phyloP scores from a whole-genome alignment of 2,888 invertebrate genomes.

The Amphimallon solstitiale region DNA sequence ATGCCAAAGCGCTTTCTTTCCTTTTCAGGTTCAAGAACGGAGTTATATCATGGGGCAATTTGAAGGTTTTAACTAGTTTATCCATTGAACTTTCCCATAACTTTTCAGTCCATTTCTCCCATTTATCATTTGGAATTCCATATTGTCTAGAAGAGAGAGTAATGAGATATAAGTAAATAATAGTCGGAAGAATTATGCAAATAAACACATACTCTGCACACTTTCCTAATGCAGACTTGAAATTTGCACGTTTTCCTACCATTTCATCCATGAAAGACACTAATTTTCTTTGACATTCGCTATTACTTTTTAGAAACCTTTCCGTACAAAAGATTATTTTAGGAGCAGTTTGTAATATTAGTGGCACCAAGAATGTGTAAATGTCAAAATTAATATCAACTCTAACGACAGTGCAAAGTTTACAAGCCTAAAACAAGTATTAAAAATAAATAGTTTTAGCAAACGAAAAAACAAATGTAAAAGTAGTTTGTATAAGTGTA shows the following conservation, averaged over 20 bases:
- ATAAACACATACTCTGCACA: constrained; percentile 66
- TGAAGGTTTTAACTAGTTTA: constrained; percentile 79
- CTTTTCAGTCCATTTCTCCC: constrained; percentile 76
- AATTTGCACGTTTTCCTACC: constrained; percentile 69
- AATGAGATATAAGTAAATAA: too few species aligned
- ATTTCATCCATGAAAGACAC: constrained; percentile 78
- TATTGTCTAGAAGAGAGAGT: constrained; percentile 61
- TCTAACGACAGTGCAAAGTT: constrained; percentile 73
- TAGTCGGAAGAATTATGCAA: too few species aligned
- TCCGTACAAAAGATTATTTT: constrained; percentile 81
- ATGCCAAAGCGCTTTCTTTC: constrained; percentile 79
- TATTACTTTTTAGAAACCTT: constrained; percentile 75
- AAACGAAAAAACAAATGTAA: too few species aligned
- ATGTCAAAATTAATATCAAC: constrained; percentile 75
- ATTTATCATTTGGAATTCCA: constrained; percentile 74
- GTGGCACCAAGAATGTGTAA: constrained; percentile 78
- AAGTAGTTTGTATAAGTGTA: too few species aligned
- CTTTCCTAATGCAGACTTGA: constrained; percentile 68
- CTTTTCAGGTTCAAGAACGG: constrained; percentile 79
- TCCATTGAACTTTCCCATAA: constrained; percentile 83
- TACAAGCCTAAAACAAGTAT: constrained; percentile 68
- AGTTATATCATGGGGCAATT: constrained; percentile 74
- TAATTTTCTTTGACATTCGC: constrained; percentile 72
- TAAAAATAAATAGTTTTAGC: too few species aligned
- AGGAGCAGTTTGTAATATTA: constrained; percentile 82